Conservation (phyloP, 2,888 invertebrate species). For the Caprella mutica region DNA sequence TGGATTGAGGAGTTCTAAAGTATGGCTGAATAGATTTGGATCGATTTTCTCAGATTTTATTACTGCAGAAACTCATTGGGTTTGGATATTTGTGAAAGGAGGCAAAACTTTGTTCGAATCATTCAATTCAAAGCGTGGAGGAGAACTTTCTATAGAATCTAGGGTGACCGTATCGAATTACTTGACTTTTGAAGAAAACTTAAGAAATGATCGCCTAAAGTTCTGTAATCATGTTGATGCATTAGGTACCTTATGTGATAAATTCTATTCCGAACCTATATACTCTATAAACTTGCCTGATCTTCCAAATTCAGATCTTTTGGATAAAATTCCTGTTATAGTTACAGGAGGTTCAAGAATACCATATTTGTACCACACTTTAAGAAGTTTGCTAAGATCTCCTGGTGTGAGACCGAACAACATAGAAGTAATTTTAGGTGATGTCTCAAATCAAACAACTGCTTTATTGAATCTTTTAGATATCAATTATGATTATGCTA, state of each 20-base stretch:
- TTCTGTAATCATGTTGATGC: too few species aligned
- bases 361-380: conserved; percentile 27
- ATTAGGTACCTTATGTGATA: too few species aligned
- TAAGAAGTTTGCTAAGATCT: conserved; percentile 16
- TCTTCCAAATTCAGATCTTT: too few species aligned
- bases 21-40: conserved; percentile 4
- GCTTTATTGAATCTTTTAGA: conserved; percentile 17
- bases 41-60: conserved; percentile 20
- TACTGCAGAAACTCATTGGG: conserved; percentile 21
- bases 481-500: too few species aligned
- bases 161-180: too few species aligned
- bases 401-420: conserved; percentile 20
- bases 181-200: too few species aligned
- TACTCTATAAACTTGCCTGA: too few species aligned
- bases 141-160: too few species aligned
- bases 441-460: conserved; percentile 10
- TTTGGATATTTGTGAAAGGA: conserved; percentile 30
- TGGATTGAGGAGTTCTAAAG: conserved; percentile 5
- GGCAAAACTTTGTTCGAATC: conserved; percentile 27
- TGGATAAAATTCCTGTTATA: conserved; percentile 18
- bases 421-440: conserved; percentile 20
- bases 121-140: too few species aligned
- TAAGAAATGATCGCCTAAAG: too few species aligned
- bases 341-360: conserved; percentile 27
- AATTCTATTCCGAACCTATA: too few species aligned